Evolutionary conservation across 2,888 invertebrate genomes (phyloP), one percentile per base, ranked within the genome.

Genomic region (Drosophila yooni): DNA sequence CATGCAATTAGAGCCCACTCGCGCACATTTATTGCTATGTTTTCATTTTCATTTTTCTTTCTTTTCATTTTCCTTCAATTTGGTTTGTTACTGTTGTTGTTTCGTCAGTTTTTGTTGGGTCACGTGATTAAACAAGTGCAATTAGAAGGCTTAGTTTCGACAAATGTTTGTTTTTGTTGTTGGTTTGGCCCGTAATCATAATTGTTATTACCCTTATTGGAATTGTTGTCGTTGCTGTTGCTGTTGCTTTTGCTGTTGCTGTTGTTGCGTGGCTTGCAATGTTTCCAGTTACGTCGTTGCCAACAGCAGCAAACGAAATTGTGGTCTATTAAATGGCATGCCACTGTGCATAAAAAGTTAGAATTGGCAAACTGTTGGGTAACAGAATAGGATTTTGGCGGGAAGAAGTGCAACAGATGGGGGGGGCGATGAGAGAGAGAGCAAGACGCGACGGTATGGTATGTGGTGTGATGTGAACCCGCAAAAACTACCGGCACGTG

Each of bases 271-370:
- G 74, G 54, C 46, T 69, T 33, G 63, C 64, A 63, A 75, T 53
- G 34, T 51, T 74, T 38, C 38, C 38, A 61, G 68, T 29, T 48
- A 31, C 36, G 74, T 74, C 43, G 61, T 51, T 62, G 33, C 59
- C 61, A 72, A 59, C 60, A 67, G 34, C 69, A 75, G 66, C 77
- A 69, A 83, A 81, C 83, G 61, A 78, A 83, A 81, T 81, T 81
- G 81, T 61, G 81, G 81, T 83, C 69, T 81, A 81, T 78, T 81
- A 78, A 81, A 70, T 81, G 81, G 81, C 78, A 83, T 78, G 75
- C 83, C 81, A 81, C 81, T 80, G 81, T 83, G 81, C 81, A 71
- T 71, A 83, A 80, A 67, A 57, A 65, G 51, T 57, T 66, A 38
- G 63, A 52, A 18, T 60, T 15, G 4, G 48, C 21, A 10, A 34